Evolutionary conservation across 2,113 vertebrate genomes (phyloP).

Genomic region (Oncorhynchus nerka): DNA sequence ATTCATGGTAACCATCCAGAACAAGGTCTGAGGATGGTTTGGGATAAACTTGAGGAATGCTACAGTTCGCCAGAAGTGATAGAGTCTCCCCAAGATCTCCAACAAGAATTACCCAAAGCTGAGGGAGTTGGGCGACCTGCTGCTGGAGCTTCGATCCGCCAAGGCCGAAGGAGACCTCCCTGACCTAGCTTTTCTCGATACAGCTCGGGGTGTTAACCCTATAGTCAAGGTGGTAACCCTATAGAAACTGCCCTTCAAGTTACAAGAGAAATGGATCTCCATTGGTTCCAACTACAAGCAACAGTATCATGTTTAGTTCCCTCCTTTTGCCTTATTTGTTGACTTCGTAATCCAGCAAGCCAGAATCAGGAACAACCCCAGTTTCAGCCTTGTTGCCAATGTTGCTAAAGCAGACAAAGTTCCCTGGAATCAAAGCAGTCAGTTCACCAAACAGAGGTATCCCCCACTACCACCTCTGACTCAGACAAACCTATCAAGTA

Average conservation of each 20-base stretch:
- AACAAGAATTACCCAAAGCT: background rate
- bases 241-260: background rate
- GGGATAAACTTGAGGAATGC: background rate
- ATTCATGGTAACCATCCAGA: background rate
- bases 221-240: background rate
- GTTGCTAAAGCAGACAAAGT: background rate
- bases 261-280: conserved; percentile 2
- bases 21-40: conserved; percentile 6
- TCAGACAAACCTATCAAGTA: background rate
- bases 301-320: background rate
- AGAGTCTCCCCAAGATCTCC: conserved; percentile 2
- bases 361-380: conserved; percentile 8
- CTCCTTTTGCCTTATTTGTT: background rate
- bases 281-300: conserved; percentile 2
- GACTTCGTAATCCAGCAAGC: conserved; percentile 26
- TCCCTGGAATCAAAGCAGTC: background rate
- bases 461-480: background rate
- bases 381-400: background rate
- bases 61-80: conserved; percentile 6
- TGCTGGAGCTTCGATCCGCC: background rate
- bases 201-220: background rate
- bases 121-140: background rate
- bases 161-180: background rate
- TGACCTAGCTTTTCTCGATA: background rate
- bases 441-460: background rate